phyloP scores from a whole-genome alignment of 2,113 vertebrate genomes.

The Grammomys dolichurus region DNA sequence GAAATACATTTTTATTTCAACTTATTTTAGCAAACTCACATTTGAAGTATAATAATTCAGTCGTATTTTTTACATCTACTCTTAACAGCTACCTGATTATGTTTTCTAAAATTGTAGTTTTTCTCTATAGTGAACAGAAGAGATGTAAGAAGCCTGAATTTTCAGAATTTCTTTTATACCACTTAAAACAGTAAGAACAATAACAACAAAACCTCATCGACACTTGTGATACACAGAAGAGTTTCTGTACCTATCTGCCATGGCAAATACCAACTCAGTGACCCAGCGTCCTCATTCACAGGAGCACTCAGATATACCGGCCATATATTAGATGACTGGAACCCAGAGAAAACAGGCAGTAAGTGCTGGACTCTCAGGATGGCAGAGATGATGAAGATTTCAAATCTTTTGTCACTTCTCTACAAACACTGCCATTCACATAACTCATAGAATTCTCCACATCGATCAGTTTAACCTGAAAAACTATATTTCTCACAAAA shows the following conservation, averaged over 20 bases:
- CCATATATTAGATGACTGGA: not conserved
- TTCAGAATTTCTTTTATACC: not conserved
- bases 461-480: slow-evolving; percentile 57
- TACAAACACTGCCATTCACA: not conserved
- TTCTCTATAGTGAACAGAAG: not conserved
- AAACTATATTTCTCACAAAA: slow-evolving; percentile 22
- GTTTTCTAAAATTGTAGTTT: not conserved
- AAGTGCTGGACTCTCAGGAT: not conserved
- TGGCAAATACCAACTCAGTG: not conserved
- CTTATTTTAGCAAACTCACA: slow-evolving; percentile 49
- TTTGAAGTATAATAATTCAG: not conserved
- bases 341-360: not conserved
- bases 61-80: not conserved
- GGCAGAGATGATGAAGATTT: not conserved
- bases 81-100: not conserved
- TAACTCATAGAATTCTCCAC: slow-evolving; percentile 50
- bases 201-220: not conserved
- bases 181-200: not conserved
- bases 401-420: slow-evolving; percentile 1
- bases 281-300: not conserved
- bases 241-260: not conserved
- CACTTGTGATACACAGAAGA: no score
- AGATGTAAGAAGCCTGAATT: not conserved
- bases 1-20: not conserved
- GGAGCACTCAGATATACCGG: not conserved